phyloP scores from a whole-genome alignment of 1,140 invertebrate genomes.

The Rhyacophila brunnea region DNA sequence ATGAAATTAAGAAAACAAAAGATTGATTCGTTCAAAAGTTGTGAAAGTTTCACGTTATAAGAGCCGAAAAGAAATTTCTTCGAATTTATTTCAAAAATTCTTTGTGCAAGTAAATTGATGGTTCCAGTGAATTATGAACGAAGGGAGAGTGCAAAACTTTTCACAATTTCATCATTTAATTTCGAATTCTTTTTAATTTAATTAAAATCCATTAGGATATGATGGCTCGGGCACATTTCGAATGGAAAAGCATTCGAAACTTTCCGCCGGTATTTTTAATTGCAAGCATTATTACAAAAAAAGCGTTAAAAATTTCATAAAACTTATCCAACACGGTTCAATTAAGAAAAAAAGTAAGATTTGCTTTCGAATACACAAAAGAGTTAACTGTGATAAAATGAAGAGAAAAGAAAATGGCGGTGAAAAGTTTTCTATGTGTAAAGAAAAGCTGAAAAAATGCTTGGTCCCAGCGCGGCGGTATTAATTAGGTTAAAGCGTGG shows the following conservation, averaged over 20 bases:
- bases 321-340: slow-evolving; percentile 13
- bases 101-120: too few relatives aligned
- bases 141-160: slow-evolving; percentile 11
- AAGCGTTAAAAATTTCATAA: slow-evolving; percentile 3
- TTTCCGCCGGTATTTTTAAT: slow-evolving; percentile 11
- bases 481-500: slow-evolving; percentile 33
- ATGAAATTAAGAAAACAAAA: too few relatives aligned
- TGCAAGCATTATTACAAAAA: slow-evolving; percentile 11
- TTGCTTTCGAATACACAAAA: slow-evolving; percentile 26
- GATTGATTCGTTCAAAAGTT: too few relatives aligned
- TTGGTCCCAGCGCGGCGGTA: slow-evolving; percentile 15
- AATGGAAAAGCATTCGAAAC: slow-evolving; percentile 13
- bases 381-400: slow-evolving; percentile 26
- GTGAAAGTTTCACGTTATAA: too few relatives aligned
- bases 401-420: slow-evolving; percentile 6
- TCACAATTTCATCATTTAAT: slow-evolving; percentile 17
- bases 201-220: slow-evolving; percentile 28
- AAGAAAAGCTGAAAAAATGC: slow-evolving; percentile 6
- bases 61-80: too few relatives aligned
- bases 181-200: slow-evolving; percentile 26
- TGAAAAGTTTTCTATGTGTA: slow-evolving; percentile 18
- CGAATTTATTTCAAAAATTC: too few relatives aligned
- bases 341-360: slow-evolving; percentile 12
- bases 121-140: not conserved
- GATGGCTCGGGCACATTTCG: slow-evolving; percentile 7